Conservation (phyloP, 1,140 invertebrate species). For the Chlorops oryzae region DNA sequence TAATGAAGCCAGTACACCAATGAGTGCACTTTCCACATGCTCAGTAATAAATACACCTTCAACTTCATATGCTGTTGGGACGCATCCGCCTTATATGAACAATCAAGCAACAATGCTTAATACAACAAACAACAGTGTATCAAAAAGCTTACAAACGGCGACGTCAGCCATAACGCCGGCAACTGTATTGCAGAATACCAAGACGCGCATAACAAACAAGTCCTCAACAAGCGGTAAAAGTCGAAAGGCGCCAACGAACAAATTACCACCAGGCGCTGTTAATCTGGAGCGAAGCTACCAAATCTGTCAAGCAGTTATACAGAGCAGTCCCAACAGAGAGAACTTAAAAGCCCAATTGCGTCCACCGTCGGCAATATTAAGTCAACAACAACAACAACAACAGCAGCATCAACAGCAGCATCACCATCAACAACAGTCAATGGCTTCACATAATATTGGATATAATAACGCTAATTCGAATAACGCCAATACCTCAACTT, state of each 20-base stretch:
- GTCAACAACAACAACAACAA: constrained; percentile 42
- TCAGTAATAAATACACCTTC: no score
- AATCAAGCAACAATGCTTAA: constrained; percentile 9
- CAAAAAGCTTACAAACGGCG: background rate
- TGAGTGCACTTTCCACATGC: no score
- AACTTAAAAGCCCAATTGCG: constrained; percentile 79
- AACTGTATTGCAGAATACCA: background rate
- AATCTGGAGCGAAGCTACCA: constrained; percentile 91
- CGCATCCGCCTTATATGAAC: constrained; percentile 24
- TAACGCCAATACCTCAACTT: constrained; percentile 8
- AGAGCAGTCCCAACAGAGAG: constrained; percentile 83
- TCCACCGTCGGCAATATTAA: constrained; percentile 65
- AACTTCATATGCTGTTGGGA: no score
- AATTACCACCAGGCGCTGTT: constrained; percentile 77
- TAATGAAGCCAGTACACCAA: no score
- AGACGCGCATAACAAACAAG: constrained; percentile 34
- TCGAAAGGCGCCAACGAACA: constrained; percentile 54
- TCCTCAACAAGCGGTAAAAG: constrained; percentile 40
- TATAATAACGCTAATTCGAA: no score
- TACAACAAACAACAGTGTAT: constrained; percentile 5
- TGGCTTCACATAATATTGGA: background rate
- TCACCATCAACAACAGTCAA: constrained; percentile 5
- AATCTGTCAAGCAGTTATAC: constrained; percentile 91
- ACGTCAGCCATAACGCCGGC: background rate
- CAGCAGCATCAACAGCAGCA: constrained; percentile 13